Conservation (phyloP, 1,140 invertebrate genomes). For the Achroia grisella region DNA sequence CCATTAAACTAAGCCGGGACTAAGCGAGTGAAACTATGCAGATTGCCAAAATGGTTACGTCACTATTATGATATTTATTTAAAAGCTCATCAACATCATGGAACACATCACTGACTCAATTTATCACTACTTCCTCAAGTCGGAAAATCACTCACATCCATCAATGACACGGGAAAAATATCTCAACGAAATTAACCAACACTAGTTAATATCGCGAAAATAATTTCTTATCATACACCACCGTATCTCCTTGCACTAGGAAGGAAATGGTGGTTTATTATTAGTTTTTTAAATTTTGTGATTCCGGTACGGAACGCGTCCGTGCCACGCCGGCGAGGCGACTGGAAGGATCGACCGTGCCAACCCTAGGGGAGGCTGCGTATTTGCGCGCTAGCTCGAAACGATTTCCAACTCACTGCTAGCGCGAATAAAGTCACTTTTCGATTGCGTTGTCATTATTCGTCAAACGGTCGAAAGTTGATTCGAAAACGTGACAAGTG, state of each 20-base stretch:
- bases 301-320: constrained; percentile 38
- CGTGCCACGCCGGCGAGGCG: constrained; percentile 59
- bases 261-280: constrained; percentile 60
- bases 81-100: constrained; percentile 3
- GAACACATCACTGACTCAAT: constrained; percentile 12
- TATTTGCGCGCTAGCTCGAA: constrained; percentile 28
- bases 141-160: constrained; percentile 8
- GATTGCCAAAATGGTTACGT: constrained; percentile 19
- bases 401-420: constrained; percentile 19
- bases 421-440: constrained; percentile 25
- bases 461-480: constrained; percentile 27
- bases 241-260: constrained; percentile 44
- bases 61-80: constrained; percentile 5
- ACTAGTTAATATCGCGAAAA: constrained; percentile 59
- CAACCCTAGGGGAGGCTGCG: constrained; percentile 66
- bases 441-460: constrained; percentile 12
- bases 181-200: constrained; percentile 57
- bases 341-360: constrained; percentile 66
- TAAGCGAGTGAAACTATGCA: constrained; percentile 38
- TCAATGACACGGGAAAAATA: constrained; percentile 22
- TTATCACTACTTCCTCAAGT: background rate
- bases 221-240: constrained; percentile 30
- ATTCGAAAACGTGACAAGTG: constrained; percentile 15
- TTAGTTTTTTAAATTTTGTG: constrained; percentile 19
- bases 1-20: constrained; percentile 40